phyloP scores from a whole-genome alignment of 1,140 invertebrate genomes.

The Pararge aegeria region DNA sequence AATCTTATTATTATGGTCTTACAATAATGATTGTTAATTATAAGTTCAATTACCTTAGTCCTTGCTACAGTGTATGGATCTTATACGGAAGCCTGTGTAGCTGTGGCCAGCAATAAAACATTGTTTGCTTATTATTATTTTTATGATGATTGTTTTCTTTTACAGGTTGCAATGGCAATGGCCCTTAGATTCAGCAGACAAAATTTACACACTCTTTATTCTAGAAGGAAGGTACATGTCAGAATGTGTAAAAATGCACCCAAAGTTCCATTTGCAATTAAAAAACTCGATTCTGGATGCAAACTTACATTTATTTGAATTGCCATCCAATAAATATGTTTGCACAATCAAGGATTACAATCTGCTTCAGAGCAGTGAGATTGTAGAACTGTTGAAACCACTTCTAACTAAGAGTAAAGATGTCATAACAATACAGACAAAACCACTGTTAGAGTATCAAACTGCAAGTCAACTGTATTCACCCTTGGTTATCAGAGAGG shows the following conservation, averaged over 20 bases:
- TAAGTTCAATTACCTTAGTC: slow-evolving; percentile 9
- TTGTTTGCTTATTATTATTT: background rate
- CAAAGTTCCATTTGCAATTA: slow-evolving; percentile 37
- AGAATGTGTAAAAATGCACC: slow-evolving; percentile 40
- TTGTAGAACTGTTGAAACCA: slow-evolving; percentile 51
- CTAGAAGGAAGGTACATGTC: slow-evolving; percentile 60
- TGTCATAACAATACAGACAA: slow-evolving; percentile 52
- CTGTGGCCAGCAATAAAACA: no score
- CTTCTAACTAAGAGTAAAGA: slow-evolving; percentile 43
- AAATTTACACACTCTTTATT: slow-evolving; percentile 50
- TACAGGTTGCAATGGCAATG: slow-evolving; percentile 55
- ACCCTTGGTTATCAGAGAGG: slow-evolving; percentile 45
- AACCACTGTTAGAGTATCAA: slow-evolving; percentile 58
- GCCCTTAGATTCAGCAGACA: slow-evolving; percentile 32
- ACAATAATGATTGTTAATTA: no score
- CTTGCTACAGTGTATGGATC: no score
- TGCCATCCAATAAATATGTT: slow-evolving; percentile 42
- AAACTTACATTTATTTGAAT: slow-evolving; percentile 50
- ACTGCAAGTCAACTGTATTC: slow-evolving; percentile 28
- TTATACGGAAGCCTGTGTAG: no score
- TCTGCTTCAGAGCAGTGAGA: slow-evolving; percentile 52
- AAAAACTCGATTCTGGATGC: slow-evolving; percentile 46
- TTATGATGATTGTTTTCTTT: slow-evolving; percentile 12
- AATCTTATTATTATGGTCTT: no score
- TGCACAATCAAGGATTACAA: slow-evolving; percentile 57